Percentiles rank a stretch among this genome's conserved stretches.
These are phyloP conservation scores for Semotilus atromaculatus DNA, from an alignment of 2,797 vertebrate species.

Conservation along the genomic window DNA sequence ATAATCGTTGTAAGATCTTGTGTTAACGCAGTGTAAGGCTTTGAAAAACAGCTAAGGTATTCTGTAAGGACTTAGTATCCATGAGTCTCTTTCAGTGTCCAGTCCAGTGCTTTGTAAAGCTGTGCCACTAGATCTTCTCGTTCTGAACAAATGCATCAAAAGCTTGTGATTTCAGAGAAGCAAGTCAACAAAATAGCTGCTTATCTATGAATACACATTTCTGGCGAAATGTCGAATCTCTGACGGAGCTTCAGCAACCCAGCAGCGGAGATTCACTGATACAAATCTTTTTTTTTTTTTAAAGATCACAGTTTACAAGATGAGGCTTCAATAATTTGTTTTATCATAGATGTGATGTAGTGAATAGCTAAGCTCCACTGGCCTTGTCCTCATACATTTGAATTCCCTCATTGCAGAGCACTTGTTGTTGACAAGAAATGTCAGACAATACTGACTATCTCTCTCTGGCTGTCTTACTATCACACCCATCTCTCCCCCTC, in stretches of 20 bases:
- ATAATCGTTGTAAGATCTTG: not conserved
- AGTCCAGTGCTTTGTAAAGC: constrained; percentile 21
- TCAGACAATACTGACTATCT: constrained; percentile 6
- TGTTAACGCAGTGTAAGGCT: not conserved
- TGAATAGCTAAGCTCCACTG: not conserved
- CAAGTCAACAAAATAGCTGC: constrained; percentile 33
- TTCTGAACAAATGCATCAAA: constrained; percentile 16
- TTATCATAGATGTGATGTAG: constrained; percentile 2
- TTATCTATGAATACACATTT: constrained; percentile 31
- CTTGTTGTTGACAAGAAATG: not conserved
- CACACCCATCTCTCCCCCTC: not conserved
- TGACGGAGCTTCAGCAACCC: constrained; percentile 14
- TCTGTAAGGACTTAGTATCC: not conserved
- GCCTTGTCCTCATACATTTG: not conserved
- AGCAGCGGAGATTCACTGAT: not conserved
- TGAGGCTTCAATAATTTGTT: constrained; percentile 21
- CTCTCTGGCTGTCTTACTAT: not conserved
- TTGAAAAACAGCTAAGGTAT: not conserved
- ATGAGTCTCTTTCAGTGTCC: not conserved
- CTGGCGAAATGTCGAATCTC: constrained; percentile 27
- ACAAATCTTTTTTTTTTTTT: constrained; percentile 18
- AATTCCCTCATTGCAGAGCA: constrained; percentile 24
- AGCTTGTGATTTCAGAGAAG: not conserved
- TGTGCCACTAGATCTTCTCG: not conserved
- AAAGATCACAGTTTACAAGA: constrained; percentile 33